phyloP scores from a whole-genome alignment of 2,113 vertebrate species.

The Prolemur simus region DNA sequence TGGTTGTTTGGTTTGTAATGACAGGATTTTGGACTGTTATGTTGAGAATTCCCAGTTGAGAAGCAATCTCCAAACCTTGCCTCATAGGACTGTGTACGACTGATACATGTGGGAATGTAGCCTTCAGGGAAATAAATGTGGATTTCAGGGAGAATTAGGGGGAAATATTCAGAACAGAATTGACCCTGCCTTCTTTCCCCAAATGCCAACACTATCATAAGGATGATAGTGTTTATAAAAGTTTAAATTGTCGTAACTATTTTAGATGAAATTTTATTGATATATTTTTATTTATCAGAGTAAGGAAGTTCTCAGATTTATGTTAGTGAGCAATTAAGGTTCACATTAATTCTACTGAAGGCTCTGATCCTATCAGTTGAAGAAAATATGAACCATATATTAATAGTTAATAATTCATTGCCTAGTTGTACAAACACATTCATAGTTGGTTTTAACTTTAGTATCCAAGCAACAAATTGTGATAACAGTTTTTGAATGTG shows the following conservation, averaged over 20 bases:
- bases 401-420: constrained; percentile 44
- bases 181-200: not conserved
- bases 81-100: not conserved
- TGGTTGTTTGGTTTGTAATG: not conserved
- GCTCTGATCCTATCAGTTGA: constrained; percentile 30
- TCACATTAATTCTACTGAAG: not conserved
- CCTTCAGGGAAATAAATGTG: not conserved
- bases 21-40: not conserved
- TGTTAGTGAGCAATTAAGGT: constrained; percentile 35
- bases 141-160: constrained; percentile 18
- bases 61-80: not conserved
- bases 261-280: constrained; percentile 31
- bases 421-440: constrained; percentile 18
- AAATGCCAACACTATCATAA: not conserved
- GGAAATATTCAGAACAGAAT: not conserved
- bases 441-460: constrained; percentile 32
- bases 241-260: constrained; percentile 21
- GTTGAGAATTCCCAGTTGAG: not conserved
- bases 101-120: not conserved
- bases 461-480: not conserved
- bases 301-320: constrained; percentile 34
- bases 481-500: not conserved
- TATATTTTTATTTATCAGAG: constrained; percentile 50
- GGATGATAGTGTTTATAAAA: constrained; percentile 20
- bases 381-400: constrained; percentile 21